Conservation (phyloP, 2,888 invertebrate species). For the Yponomeuta cagnagella region DNA sequence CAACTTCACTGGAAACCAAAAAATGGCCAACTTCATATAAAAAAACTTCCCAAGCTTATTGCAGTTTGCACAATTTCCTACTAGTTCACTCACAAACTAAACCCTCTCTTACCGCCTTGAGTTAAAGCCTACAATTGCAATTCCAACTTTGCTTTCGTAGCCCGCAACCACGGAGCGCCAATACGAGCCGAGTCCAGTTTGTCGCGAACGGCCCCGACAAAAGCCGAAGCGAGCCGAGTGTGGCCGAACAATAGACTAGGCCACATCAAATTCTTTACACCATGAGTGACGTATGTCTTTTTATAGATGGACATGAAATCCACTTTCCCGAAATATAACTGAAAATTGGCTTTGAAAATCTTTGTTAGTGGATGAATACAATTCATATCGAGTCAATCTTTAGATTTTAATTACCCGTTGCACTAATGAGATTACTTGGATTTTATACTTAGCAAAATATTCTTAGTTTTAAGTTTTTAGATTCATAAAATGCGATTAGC, state of each 20-base stretch:
- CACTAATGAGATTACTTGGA: not conserved
- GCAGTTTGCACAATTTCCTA: not conserved
- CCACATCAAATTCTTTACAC: no score
- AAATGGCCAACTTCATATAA: not conserved
- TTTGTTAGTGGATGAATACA: no score
- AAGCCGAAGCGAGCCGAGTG: not conserved
- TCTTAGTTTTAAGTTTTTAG: not conserved
- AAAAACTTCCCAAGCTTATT: not conserved
- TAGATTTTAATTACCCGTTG: no score
- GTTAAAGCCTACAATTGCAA: not conserved
- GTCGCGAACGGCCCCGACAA: conserved; percentile 6
- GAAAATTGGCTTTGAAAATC: not conserved
- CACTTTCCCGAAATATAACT: not conserved
- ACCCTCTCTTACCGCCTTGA: not conserved
- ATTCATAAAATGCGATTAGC: no score
- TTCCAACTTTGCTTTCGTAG: not conserved
- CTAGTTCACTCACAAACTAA: not conserved
- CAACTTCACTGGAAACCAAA: not conserved
- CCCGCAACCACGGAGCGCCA: not conserved
- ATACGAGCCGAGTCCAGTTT: not conserved
- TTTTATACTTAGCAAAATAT: not conserved
- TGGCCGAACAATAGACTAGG: not conserved
- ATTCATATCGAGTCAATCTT: no score
- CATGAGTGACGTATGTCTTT: no score
- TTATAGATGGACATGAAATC: no score